Evolutionary conservation across 1,140 invertebrate genomes (phyloP).

Genomic region (Augochlora pura): DNA sequence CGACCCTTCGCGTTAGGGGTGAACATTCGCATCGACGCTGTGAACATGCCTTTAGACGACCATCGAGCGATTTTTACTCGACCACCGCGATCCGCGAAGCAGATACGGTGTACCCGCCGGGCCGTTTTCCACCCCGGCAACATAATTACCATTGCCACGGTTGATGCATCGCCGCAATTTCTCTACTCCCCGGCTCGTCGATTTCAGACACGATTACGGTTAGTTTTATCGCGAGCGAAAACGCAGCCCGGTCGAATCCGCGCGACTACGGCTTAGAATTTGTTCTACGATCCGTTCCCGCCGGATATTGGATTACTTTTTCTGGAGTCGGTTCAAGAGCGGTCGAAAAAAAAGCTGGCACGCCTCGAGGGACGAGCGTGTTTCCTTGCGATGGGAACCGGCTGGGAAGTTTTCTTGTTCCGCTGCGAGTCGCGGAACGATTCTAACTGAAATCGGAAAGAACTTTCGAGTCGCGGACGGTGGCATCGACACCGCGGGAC

Average conservation of each 20-base stretch:
- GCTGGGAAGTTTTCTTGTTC: neutral
- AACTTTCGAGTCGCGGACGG: neutral
- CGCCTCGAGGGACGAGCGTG: neutral
- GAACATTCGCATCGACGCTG: neutral
- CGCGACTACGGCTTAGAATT: neutral
- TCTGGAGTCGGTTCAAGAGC: too few species aligned
- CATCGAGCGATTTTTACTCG: conserved; percentile 30
- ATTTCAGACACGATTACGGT: neutral
- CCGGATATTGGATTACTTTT: neutral
- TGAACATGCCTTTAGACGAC: conserved; percentile 4
- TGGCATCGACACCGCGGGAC: too few species aligned
- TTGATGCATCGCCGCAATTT: conserved; percentile 41
- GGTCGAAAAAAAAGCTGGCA: neutral
- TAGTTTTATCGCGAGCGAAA: neutral
- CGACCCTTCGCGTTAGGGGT: too few species aligned
- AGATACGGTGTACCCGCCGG: conserved; percentile 11
- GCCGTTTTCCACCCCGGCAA: conserved; percentile 34
- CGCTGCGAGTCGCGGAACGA: neutral
- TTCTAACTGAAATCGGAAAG: neutral
- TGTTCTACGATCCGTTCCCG: neutral
- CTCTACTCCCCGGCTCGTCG: conserved; percentile 11
- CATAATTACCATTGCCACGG: conserved; percentile 46
- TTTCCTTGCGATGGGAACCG: neutral
- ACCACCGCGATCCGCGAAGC: neutral
- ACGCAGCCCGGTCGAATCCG: too few species aligned